Base-by-base conservation (phyloP, 1,140 invertebrate genomes). In the Penaeus vannamei region DNA sequence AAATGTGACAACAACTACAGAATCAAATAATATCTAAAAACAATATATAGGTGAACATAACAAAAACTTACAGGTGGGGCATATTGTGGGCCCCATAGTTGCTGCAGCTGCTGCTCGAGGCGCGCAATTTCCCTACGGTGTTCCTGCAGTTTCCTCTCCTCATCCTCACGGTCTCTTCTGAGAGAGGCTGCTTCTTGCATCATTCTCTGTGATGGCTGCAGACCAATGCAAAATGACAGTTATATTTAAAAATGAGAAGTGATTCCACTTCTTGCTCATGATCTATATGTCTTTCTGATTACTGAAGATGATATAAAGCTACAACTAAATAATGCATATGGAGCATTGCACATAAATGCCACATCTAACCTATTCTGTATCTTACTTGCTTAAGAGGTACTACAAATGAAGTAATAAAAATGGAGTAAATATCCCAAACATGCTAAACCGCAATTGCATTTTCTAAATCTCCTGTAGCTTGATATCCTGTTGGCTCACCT, bases 91-190 rank as follows among this genome's bases (percentile, higher is more conserved):
- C 87, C 82, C 87, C 87, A 89, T 4, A 89, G 72, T 20, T 77
- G 81, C 60, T 89, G 87, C 87, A 89, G 84, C 59, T 89, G 82
- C 23, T 84, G 81, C 72, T 89, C 87, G 23, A 89, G 69, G 7
- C 87, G 87, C 14, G n/a, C 36, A 79, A 89, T 89, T n/a, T 89
- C 87, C n/a, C 61, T 42, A 12, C 87, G 82, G 59, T 89, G 87
- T 64, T 89, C 87, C 42, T 89, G 29, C 32, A 89, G 69, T 36
- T 85, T 84, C 32, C 72, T 53, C 59, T 89, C 82, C 32, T 89
- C 87, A 14, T 59, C 69, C 32, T 77, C 32, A 14, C 59, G 87
- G 29, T 85, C 82, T 80, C 81, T 84, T 60, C 83, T 84, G 26
- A 89, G 36, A 8, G 46, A n/a, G 5, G 87, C 72, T 46, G 72